These are phyloP conservation scores for Corythornis madagascariensis DNA, from an alignment of 2,113 vertebrate genomes.

Conservation along the genomic window DNA sequence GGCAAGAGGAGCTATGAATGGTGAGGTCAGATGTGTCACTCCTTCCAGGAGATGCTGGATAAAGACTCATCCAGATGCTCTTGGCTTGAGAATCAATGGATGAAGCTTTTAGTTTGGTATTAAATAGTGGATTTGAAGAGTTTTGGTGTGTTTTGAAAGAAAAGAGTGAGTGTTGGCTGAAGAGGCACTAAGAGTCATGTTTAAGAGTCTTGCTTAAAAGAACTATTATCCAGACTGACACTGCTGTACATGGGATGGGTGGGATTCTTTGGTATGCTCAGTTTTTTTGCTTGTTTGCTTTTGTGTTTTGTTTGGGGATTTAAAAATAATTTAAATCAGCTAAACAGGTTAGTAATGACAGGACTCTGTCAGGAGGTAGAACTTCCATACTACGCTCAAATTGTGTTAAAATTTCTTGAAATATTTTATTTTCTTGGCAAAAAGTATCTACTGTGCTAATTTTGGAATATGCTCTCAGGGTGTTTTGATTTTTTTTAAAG, in stretches of 20 bases:
- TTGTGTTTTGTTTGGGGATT: background rate
- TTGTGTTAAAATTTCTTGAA: background rate
- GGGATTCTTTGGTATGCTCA: background rate
- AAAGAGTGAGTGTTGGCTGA: background rate
- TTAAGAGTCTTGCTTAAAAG: background rate
- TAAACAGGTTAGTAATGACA: background rate
- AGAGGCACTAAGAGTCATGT: background rate
- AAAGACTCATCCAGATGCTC: background rate
- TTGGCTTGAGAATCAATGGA: background rate
- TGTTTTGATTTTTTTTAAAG: background rate
- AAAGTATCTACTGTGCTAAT: background rate
- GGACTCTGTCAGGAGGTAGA: background rate
- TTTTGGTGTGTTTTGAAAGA: background rate
- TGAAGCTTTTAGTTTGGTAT: background rate
- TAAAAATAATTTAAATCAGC: background rate
- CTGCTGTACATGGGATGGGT: background rate
- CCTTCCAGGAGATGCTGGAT: background rate
- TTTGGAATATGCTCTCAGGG: background rate
- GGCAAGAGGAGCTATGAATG: background rate
- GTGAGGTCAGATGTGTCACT: background rate
- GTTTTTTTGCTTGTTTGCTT: background rate
- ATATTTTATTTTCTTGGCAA: background rate
- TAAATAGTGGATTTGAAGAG: accelerated
- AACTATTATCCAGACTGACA: background rate
- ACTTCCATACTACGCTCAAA: background rate